Evolutionary conservation across 2,113 vertebrate species (phyloP).

Genomic region (Pholis gunnellus): DNA sequence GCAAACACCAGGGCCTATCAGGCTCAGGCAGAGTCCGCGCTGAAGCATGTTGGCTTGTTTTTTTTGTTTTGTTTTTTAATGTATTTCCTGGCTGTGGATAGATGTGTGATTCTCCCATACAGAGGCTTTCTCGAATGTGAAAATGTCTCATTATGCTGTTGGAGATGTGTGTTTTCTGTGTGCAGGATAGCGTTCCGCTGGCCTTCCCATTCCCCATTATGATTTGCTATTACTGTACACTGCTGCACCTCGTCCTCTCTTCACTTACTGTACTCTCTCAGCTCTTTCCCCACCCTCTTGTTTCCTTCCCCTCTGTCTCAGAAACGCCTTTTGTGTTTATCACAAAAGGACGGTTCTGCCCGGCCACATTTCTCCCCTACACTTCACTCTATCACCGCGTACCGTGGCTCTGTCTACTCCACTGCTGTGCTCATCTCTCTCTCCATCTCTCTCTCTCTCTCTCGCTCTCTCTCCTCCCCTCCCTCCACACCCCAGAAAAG

Average conservation of each 20-base stretch:
- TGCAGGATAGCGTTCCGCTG: background rate
- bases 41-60: slow-evolving; percentile 59
- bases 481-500: slow-evolving; percentile 45
- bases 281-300: background rate
- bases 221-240: slow-evolving; percentile 39
- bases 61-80: too few relatives aligned
- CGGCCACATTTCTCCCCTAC: slow-evolving; percentile 41
- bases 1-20: slow-evolving; percentile 56
- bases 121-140: slow-evolving; percentile 2
- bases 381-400: slow-evolving; percentile 45
- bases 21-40: slow-evolving; percentile 53
- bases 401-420: slow-evolving; percentile 33
- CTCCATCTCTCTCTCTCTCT: slow-evolving; percentile 14
- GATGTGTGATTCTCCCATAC: slow-evolving; percentile 32
- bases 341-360: slow-evolving; percentile 10
- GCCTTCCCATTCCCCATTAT: slow-evolving; percentile 18
- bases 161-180: slow-evolving; percentile 10
- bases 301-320: background rate
- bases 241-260: slow-evolving; percentile 25
- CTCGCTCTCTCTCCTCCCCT: background rate
- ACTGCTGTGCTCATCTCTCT: slow-evolving; percentile 18
- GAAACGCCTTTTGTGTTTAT: slow-evolving; percentile 44
- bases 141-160: slow-evolving; percentile 9
- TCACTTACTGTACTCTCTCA: slow-evolving; percentile 27
- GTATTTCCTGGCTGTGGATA: slow-evolving; percentile 40